These are phyloP conservation scores for Nymphalis urticae DNA, from an alignment of 2,888 invertebrate genomes.

Conservation along the genomic window DNA sequence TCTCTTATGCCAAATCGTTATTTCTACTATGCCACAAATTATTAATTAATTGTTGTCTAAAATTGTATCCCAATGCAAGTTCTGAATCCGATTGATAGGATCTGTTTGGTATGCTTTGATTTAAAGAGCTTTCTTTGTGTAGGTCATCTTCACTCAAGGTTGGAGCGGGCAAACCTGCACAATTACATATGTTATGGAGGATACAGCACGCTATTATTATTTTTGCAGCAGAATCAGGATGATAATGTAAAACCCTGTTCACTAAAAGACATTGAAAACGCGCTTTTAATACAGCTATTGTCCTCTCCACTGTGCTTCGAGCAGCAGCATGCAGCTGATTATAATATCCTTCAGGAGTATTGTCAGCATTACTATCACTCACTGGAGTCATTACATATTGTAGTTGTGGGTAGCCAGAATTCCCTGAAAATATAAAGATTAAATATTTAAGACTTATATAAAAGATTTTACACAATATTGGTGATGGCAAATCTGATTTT, in stretches of 20 bases:
- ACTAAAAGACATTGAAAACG: slow-evolving; percentile 17
- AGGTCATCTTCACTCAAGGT: background rate
- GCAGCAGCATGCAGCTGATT: slow-evolving; percentile 16
- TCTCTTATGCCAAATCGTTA: too few relatives aligned
- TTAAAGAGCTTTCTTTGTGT: too few relatives aligned
- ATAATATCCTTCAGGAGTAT: slow-evolving; percentile 17
- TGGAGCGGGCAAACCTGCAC: background rate
- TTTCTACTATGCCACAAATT: too few relatives aligned
- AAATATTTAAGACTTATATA: background rate
- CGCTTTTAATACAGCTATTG: slow-evolving; percentile 11
- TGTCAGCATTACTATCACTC: background rate
- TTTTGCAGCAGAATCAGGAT: slow-evolving; percentile 15
- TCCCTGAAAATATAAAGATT: slow-evolving; percentile 17
- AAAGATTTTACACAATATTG: background rate
- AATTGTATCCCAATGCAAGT: too few relatives aligned
- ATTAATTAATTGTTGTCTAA: too few relatives aligned
- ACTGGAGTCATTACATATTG: slow-evolving; percentile 27
- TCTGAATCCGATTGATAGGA: too few relatives aligned
- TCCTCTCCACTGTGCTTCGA: slow-evolving; percentile 7
- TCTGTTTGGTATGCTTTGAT: too few relatives aligned
- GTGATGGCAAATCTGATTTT: background rate
- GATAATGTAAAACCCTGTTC: slow-evolving; percentile 18
- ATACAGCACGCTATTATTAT: slow-evolving; percentile 26
- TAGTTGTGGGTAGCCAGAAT: slow-evolving; percentile 22
- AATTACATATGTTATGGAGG: slow-evolving; percentile 19